Conservation (phyloP, 2,113 vertebrate species). For the Nibea albiflora region DNA sequence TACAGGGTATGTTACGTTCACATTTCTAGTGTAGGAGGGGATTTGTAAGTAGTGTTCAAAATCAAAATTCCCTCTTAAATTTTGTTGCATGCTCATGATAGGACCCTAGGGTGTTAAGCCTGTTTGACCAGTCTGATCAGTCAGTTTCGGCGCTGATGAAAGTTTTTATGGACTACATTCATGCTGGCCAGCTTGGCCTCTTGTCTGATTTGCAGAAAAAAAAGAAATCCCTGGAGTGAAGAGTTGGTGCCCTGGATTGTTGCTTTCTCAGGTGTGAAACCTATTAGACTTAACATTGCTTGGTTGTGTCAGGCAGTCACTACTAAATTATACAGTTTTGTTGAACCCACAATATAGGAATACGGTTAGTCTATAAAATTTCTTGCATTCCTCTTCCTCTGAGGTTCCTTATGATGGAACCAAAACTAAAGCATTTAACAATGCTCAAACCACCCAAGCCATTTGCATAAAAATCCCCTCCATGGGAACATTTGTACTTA, state of each 20-base stretch:
- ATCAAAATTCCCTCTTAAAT: not conserved
- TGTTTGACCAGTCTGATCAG: not conserved
- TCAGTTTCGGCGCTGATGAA: not conserved
- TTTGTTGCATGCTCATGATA: not conserved
- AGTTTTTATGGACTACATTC: not conserved
- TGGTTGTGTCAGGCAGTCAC: not conserved
- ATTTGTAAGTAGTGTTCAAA: not conserved
- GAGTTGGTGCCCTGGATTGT: not conserved
- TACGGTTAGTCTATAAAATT: not conserved
- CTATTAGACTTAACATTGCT: not conserved
- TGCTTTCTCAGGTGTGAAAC: not conserved
- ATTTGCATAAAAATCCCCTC: not conserved
- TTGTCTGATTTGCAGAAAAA: not conserved
- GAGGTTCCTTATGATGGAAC: not conserved
- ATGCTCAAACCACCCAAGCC: not conserved
- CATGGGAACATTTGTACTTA: not conserved
- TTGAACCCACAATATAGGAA: not conserved
- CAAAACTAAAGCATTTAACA: conserved; percentile 8
- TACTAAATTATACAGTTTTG: not conserved
- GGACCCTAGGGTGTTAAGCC: not conserved
- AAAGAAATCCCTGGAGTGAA: not conserved
- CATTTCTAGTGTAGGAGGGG: not conserved
- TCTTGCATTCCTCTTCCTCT: not conserved
- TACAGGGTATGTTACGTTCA: not conserved
- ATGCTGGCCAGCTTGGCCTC: not conserved